Conservation (phyloP, 2,797 vertebrate species). For the Hephaestus fuliginosus region DNA sequence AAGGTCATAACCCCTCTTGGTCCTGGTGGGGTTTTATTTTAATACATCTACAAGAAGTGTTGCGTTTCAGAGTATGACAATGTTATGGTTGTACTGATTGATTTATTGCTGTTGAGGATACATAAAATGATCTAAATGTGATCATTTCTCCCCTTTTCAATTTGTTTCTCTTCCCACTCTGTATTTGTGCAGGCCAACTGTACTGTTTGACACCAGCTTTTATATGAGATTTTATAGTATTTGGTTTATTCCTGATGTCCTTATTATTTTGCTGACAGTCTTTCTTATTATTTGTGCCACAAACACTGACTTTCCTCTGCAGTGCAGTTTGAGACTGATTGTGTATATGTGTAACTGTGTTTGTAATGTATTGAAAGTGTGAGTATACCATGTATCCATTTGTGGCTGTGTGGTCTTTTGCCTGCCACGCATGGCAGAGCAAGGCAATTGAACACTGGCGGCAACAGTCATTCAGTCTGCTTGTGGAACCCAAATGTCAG, state of each 20-base stretch:
- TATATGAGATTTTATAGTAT: neutral
- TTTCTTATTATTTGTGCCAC: slow-evolving; percentile 3
- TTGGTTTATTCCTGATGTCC: neutral
- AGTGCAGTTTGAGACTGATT: neutral
- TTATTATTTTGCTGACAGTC: slow-evolving; percentile 1
- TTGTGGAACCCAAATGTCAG: slow-evolving; percentile 63
- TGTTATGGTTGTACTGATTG: neutral
- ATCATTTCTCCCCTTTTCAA: neutral
- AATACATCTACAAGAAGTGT: neutral
- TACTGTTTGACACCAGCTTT: neutral
- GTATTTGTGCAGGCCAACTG: neutral
- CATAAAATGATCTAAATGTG: neutral
- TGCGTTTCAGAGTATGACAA: neutral
- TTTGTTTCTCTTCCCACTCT: neutral
- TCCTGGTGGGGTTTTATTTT: neutral
- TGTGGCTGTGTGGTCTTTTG: slow-evolving; percentile 47
- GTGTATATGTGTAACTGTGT: slow-evolving; percentile 21
- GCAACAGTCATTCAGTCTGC: slow-evolving; percentile 44
- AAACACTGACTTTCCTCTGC: neutral
- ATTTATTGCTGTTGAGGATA: neutral
- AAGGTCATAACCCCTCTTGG: neutral
- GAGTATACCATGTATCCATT: slow-evolving; percentile 17
- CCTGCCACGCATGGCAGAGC: slow-evolving; percentile 59
- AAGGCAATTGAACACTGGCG: slow-evolving; percentile 55
- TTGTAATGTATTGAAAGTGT: slow-evolving; percentile 4